Evolutionary conservation across 2,888 invertebrate species (phyloP), one percentile per base, ranked within the genome.

Genomic region (Taphrorychus bicolor): DNA sequence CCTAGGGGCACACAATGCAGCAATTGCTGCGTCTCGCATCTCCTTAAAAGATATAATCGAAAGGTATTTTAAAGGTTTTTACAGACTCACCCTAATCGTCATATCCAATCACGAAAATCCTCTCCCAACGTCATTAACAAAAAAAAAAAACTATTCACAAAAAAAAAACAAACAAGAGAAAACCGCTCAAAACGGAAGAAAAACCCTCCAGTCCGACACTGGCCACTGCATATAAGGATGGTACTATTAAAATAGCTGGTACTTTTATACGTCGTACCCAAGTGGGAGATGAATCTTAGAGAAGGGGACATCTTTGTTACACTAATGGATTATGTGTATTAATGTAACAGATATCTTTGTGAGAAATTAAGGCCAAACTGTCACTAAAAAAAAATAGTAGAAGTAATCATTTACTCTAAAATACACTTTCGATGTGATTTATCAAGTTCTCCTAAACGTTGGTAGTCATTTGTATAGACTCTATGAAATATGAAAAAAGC

Each of bases 331-430:
- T n/a, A n/a, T n/a, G n/a, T n/a, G n/a, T 76, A 77, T 77, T 78
- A 79, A 73, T 78, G 76, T 78, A 78, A 77, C 78, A 78, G 32
- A n/a, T n/a, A n/a, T n/a, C n/a, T n/a, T n/a, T n/a, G n/a, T n/a
- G n/a, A n/a, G n/a, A n/a, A n/a, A n/a, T n/a, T n/a, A n/a, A n/a
- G n/a, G n/a, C n/a, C n/a, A n/a, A n/a, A n/a, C n/a, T n/a, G n/a
- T n/a, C n/a, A n/a, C n/a, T n/a, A n/a, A n/a, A n/a, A n/a, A n/a
- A n/a, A n/a, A n/a, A n/a, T n/a, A n/a, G n/a, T n/a, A n/a, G n/a
- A n/a, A n/a, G n/a, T n/a, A n/a, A n/a, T n/a, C n/a, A n/a, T n/a
- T n/a, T n/a, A n/a, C n/a, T n/a, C n/a, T n/a, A n/a, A n/a, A n/a
- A n/a, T n/a, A n/a, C n/a, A n/a, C n/a, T n/a, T n/a, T n/a, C n/a